Evolutionary conservation across 2,888 invertebrate species (phyloP).

Genomic region (Trichogramma evanescens): DNA sequence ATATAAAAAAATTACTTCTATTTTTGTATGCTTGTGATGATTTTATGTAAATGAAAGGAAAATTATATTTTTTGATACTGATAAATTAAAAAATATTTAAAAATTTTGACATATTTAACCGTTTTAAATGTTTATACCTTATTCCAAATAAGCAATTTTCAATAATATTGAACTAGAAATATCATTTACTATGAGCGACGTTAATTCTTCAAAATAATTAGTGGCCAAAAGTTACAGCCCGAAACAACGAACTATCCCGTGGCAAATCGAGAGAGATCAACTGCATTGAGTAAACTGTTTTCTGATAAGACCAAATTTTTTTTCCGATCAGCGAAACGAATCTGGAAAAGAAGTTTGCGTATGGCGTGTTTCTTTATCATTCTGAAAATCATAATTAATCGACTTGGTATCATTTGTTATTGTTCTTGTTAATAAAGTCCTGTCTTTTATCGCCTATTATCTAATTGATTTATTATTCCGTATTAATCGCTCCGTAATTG

Average conservation of each 20-base stretch:
- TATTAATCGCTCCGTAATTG: neutral
- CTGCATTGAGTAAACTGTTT: neutral
- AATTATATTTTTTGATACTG: too few species aligned
- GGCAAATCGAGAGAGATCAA: neutral
- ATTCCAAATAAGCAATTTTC: too few species aligned
- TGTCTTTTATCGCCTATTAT: conserved; percentile 14
- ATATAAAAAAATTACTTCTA: too few species aligned
- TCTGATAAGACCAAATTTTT: conserved; percentile 17
- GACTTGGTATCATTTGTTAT: conserved; percentile 18
- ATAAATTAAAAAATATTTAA: too few species aligned
- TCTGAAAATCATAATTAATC: conserved; percentile 22
- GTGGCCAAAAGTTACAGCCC: neutral
- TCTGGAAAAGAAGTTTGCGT: conserved; percentile 14
- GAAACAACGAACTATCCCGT: conserved; percentile 4
- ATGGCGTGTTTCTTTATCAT: conserved; percentile 19
- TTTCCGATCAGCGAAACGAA: conserved; percentile 16
- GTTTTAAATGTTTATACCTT: too few species aligned
- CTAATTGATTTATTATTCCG: neutral
- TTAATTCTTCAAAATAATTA: too few species aligned
- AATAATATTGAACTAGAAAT: too few species aligned
- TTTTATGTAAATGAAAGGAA: too few species aligned
- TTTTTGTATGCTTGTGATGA: too few species aligned
- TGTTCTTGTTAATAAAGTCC: conserved; percentile 16
- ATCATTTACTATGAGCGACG: too few species aligned
- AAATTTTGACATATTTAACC: too few species aligned